A percentile compares a stretch with the other conserved stretches of the same genome.
These are phyloP conservation scores for Polydrusus tereticollis DNA, from an alignment of 2,888 invertebrate genomes.

Conservation along the genomic window DNA sequence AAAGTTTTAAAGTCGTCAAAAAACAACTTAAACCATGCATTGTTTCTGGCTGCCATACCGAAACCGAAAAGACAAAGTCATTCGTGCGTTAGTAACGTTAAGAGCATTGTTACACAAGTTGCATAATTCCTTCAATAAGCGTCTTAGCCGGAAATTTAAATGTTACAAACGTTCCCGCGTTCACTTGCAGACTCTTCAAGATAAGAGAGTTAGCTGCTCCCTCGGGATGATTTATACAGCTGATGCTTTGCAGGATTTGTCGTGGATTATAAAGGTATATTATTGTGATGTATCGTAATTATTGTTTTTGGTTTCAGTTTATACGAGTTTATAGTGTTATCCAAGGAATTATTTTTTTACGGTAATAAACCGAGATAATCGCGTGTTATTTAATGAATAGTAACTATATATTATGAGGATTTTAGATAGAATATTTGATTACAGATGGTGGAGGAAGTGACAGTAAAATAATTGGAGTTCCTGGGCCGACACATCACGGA, in stretches of 20 bases:
- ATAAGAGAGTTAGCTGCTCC: conserved; percentile 31
- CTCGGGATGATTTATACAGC: conserved; percentile 41
- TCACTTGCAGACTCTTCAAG: conserved; percentile 41
- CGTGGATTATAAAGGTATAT: conserved; percentile 25
- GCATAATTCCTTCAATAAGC: conserved; percentile 36
- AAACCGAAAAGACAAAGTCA: conserved; percentile 14
- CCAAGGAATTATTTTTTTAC: too few species aligned
- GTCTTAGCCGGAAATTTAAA: conserved; percentile 38
- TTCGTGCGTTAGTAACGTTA: conserved; percentile 27
- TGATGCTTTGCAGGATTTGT: conserved; percentile 30
- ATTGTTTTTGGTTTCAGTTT: background rate
- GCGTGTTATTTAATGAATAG: too few species aligned
- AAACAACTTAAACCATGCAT: background rate
- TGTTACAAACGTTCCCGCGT: conserved; percentile 27
- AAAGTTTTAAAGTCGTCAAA: too few species aligned
- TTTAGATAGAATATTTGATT: too few species aligned
- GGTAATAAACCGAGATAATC: too few species aligned
- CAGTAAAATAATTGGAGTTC: too few species aligned
- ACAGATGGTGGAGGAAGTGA: too few species aligned
- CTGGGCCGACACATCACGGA: too few species aligned
- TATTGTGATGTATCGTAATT: background rate
- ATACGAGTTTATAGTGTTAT: background rate
- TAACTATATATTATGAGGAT: too few species aligned
- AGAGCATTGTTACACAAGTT: conserved; percentile 25
- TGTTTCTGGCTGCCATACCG: background rate